phyloP scores from a whole-genome alignment of 2,797 vertebrate species.

The Tadarida brasiliensis region DNA sequence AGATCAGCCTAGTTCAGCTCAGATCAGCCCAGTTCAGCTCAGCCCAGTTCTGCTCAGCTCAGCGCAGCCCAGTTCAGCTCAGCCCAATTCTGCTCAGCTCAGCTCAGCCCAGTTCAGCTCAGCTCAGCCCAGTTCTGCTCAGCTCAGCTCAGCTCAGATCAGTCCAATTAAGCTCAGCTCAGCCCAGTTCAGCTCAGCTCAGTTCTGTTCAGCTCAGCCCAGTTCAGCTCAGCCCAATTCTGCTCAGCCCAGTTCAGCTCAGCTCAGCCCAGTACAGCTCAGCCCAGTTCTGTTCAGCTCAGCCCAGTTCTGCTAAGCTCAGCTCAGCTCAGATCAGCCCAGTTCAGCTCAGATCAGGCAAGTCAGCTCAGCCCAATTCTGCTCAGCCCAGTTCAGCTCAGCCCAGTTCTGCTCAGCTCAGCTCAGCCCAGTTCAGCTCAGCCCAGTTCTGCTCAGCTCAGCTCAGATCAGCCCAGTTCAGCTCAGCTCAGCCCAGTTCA shows the following conservation, averaged over 20 bases:
- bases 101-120: rapidly evolving
- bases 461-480: not conserved
- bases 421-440: not conserved
- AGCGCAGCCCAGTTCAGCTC: rapidly evolving
- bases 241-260: rapidly evolving
- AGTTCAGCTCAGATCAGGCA: rapidly evolving
- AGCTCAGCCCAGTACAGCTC: not conserved
- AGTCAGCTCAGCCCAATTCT: not conserved
- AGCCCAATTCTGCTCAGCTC: not conserved
- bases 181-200: not conserved
- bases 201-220: not conserved
- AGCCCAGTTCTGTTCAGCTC: rapidly evolving
- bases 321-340: not conserved
- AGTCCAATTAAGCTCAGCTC: not conserved
- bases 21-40: rapidly evolving
- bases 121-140: rapidly evolving
- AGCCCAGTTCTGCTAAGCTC: rapidly evolving
- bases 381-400: rapidly evolving
- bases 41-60: rapidly evolving
- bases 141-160: rapidly evolving
- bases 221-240: not conserved
- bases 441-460: not conserved
- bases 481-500: rapidly evolving
- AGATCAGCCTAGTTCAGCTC: rapidly evolving
- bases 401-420: rapidly evolving